Evolutionary conservation across 2,888 invertebrate genomes (phyloP), one percentile per base, ranked within the genome.

Genomic region (Luperina nickerlii): DNA sequence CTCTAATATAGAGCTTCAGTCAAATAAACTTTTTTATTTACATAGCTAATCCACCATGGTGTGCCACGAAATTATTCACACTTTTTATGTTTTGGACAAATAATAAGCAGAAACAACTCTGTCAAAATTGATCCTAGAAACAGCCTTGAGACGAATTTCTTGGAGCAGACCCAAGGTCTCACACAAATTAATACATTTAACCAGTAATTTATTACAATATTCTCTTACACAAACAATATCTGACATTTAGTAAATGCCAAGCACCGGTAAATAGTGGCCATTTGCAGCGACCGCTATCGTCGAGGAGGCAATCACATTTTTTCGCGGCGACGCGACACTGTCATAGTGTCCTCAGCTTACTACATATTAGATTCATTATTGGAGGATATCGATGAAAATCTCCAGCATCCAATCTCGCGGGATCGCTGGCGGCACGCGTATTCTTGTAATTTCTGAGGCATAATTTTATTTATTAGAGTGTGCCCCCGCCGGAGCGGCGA

Each of bases 381-480:
- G 94, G 92, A 92, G 92, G 94, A 95, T 95, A 96, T 96, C 95
- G 95, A 96, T 95, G 95, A 93, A 94, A 96, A 96, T 94, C 95
- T 94, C 93, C 92, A 94, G 91, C 94, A 95, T 96, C 96, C 96
- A 96, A 96, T 96, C 96, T 96, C 95, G 93, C 93, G 94, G 93
- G 95, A 95, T 94, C 93, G 94, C 93, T 94, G 92, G 92, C 91
- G 92, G 92, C 92, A 93, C 94, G 94, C 95, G 96, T 96, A 95
- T 96, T 96, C 96, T 96, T 96, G 97, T 97, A 96, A 97, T 97
- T 97, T 96, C 96, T 95, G 95, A 94, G 95, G 95, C 95, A 96
- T 97, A 96, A 97, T 97, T 96, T 96, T 96, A 96, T 97, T 96
- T 97, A 96, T 97, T 96, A 96, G 96, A 96, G 95, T 95, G 92